phyloP scores from a whole-genome alignment of 2,797 vertebrate species.

The Melanotaenia boesemani region DNA sequence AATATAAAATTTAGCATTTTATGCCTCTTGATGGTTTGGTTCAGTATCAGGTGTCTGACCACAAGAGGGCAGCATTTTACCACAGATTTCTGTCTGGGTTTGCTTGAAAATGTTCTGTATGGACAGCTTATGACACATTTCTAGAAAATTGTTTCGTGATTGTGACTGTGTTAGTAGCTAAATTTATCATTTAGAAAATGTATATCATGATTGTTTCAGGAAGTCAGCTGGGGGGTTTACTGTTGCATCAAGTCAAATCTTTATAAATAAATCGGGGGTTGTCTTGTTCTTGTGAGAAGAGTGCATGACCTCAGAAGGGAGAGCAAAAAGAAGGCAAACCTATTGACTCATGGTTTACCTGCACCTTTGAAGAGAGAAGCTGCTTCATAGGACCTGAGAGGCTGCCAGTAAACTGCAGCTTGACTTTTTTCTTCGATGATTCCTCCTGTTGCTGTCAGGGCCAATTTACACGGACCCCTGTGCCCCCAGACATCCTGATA shows the following conservation, averaged over 20 bases:
- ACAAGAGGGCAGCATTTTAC: slow-evolving; percentile 55
- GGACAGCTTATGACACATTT: not conserved
- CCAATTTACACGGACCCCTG: slow-evolving; percentile 54
- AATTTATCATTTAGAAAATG: no score
- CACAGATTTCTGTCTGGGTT: not conserved
- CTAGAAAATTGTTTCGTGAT: not conserved
- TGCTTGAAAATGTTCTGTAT: not conserved
- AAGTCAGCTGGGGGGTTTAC: not conserved
- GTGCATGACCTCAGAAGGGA: not conserved
- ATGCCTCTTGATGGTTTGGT: not conserved
- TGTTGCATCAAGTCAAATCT: not conserved
- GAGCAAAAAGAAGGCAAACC: not conserved
- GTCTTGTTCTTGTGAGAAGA: not conserved
- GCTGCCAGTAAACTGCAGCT: slow-evolving; percentile 58
- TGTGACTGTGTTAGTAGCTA: no score
- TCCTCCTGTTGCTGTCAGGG: slow-evolving; percentile 66
- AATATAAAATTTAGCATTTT: not conserved
- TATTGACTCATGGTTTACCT: slow-evolving; percentile 20
- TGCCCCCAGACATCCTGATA: not conserved
- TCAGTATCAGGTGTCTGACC: slow-evolving; percentile 22
- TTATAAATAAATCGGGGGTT: not conserved
- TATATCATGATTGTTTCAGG: no score
- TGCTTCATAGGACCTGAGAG: not conserved
- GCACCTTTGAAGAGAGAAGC: slow-evolving; percentile 20
- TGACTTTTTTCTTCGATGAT: slow-evolving; percentile 54